A percentile compares a stretch with the other conserved stretches of the same genome.
Conservation (phyloP, 2,888 invertebrate species). For the Epirrita christyi region DNA sequence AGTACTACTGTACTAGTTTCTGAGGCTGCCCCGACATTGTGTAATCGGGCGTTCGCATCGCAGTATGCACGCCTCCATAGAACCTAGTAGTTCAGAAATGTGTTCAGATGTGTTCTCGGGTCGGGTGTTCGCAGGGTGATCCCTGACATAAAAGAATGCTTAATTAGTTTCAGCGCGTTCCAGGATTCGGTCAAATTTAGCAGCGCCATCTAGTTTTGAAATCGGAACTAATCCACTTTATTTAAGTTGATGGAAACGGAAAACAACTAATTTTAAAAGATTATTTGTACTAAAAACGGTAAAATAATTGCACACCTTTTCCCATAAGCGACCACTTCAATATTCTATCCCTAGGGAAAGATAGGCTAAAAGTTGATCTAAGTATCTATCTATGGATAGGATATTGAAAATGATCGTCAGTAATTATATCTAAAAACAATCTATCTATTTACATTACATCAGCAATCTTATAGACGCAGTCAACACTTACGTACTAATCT, state of each 20-base stretch:
- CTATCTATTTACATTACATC: background rate
- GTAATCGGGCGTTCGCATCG: too few species aligned
- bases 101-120: too few species aligned
- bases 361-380: too few species aligned
- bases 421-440: background rate
- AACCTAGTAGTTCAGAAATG: too few species aligned
- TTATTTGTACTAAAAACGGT: background rate
- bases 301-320: conserved; percentile 10
- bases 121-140: too few species aligned
- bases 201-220: background rate
- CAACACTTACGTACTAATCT: background rate
- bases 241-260: background rate
- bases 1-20: too few species aligned
- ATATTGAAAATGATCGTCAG: background rate
- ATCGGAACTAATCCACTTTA: background rate
- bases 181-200: background rate
- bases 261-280: background rate
- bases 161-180: background rate
- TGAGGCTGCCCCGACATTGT: too few species aligned
- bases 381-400: background rate
- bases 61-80: too few species aligned
- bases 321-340: background rate
- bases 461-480: background rate
- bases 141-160: too few species aligned
- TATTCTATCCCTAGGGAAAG: background rate